Base-by-base conservation (phyloP, 1,140 invertebrate genomes). In the Latrodectus geometricus region DNA sequence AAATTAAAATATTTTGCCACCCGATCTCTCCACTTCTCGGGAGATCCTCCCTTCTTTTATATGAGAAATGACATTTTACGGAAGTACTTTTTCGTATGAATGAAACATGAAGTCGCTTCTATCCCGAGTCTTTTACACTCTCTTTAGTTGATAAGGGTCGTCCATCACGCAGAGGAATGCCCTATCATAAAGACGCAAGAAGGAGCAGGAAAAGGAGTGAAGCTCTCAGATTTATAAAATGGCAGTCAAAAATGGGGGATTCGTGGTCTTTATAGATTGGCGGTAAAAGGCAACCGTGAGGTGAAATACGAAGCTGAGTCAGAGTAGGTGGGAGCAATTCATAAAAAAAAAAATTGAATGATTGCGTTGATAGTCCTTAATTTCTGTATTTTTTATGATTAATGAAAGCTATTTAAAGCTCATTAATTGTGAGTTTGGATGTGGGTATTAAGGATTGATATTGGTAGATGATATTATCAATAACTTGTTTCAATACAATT, bases 81-180 rank as follows among this genome's bases (percentile, higher is more conserved):
- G 48, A 74, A 73, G 54, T 15, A 68, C n/a, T 49, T 9, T 83
- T 83, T 74, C 69, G 48, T 56, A 83, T 83, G 80, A 83, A 83
- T 83, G 80, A 83, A 83, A 83, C 80, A 83, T 83, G 80, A 83
- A 83, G 23, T 49, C 52, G 50, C 69, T 83, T 74, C 20, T 66
- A 61, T 49, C 21, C 9, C 14, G 23, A 68, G 69, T 65, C 72
- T 74, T 74, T 20, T 72, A 81, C 79, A 52, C 68, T 12, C 68
- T 50, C 79, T 17, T 17, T 69, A 69, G n/a, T 20, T 56, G 79
- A 83, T 83, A 80, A 54, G 54, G 70, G 14, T 61, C 70, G 80
- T 74, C 72, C 70, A 74, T 83, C 70, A 72, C 20, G 66, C 23
- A 68, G 61, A 23, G n/a, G 21, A 72, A 9, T 12, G 52, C 68